Percentiles rank a stretch among this genome's conserved stretches.
phyloP scores from a whole-genome alignment of 53 echinoderm and acorn worm genomes.

The Echinarachnius parma region DNA sequence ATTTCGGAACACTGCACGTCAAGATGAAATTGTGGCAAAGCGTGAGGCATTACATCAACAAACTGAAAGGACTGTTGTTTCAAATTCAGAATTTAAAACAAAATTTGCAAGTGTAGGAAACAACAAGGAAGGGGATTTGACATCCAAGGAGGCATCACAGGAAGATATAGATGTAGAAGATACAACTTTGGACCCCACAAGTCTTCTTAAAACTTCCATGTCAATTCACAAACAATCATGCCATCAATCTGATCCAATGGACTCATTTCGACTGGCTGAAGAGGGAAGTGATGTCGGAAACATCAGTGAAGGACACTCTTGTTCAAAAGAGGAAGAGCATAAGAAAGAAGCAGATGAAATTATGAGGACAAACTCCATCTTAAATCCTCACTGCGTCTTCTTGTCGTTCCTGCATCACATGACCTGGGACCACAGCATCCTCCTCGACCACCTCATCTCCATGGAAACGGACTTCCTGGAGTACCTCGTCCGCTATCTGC shows the following conservation, averaged over 20 bases:
- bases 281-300: not conserved
- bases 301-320: not conserved
- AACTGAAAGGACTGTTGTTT: no score
- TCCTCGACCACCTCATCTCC: constrained; percentile 86
- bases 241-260: no score
- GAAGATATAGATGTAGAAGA: constrained; percentile 1
- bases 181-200: not conserved
- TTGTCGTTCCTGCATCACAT: constrained; percentile 53
- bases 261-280: not conserved
- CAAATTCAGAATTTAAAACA: no score
- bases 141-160: no score
- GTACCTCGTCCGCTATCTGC: constrained; percentile 74
- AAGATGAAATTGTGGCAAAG: no score
- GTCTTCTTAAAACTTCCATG: no score
- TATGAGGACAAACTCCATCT: not conserved
- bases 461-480: constrained; percentile 75
- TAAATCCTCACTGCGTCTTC: constrained; percentile 73
- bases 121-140: no score
- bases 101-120: not conserved
- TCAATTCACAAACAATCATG: no score
- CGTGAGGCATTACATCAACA: no score
- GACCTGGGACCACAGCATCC: constrained; percentile 72
- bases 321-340: not conserved
- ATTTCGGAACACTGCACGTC: no score
- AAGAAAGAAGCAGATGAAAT: not conserved